These are phyloP conservation scores for Drosophila anomelani DNA, from an alignment of 2,888 invertebrate species.

Conservation along the genomic window DNA sequence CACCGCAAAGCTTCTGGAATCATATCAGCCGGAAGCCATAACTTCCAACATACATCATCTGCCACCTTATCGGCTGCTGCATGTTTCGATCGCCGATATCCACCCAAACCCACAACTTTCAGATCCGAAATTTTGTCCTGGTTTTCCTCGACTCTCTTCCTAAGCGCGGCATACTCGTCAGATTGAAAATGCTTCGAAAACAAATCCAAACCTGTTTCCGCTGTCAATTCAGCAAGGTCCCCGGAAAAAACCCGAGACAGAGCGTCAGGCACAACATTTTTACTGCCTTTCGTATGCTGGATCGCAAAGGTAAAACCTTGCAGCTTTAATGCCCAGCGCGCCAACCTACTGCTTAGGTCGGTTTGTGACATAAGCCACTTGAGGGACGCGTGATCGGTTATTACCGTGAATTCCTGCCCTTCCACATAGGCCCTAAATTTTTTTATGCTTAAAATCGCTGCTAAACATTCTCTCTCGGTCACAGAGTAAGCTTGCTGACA, in stretches of 20 bases:
- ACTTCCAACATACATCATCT: no score
- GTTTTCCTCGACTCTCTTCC: not conserved
- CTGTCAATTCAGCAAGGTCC: not conserved
- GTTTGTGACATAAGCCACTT: not conserved
- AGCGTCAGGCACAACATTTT: no score
- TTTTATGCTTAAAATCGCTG: no score
- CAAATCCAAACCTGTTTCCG: not conserved
- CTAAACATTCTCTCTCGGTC: no score
- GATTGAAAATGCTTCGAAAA: not conserved
- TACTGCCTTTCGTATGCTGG: not conserved
- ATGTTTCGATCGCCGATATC: no score
- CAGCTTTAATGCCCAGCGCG: not conserved
- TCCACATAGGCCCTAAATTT: no score
- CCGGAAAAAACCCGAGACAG: not conserved
- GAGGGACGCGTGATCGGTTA: not conserved
- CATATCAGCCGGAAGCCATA: no score
- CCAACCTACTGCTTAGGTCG: not conserved
- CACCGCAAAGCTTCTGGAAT: no score
- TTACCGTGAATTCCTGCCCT: no score
- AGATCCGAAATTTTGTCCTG: not conserved
- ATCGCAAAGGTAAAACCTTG: not conserved
- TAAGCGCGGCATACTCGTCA: not conserved
- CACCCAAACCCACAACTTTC: not conserved
- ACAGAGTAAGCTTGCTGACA: not conserved
- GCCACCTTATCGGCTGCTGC: no score